Conservation (phyloP, 2,797 vertebrate species). For the Xenops minutus region DNA sequence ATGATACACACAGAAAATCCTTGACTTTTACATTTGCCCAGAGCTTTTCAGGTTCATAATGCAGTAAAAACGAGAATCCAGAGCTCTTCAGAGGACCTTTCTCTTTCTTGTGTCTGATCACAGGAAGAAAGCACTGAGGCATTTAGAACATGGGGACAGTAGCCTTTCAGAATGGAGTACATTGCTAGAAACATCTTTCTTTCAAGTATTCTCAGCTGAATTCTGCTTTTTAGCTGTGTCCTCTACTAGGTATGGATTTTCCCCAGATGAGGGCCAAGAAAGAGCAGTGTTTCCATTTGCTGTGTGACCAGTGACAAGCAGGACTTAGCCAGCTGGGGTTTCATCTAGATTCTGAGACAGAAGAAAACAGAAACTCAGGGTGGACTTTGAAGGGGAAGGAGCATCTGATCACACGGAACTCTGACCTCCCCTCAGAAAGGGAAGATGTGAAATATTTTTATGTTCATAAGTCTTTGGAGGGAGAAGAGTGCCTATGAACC, state of each 20-base stretch:
- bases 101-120: not conserved
- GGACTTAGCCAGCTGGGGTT: not conserved
- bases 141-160: not conserved
- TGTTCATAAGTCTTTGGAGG: not conserved
- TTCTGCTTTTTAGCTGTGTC: not conserved
- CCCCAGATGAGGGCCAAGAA: not conserved
- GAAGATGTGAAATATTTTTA: not conserved
- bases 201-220: not conserved
- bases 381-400: not conserved
- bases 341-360: not conserved
- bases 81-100: not conserved
- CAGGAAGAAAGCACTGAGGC: not conserved
- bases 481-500: not conserved
- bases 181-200: not conserved
- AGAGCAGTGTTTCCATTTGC: not conserved
- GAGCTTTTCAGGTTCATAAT: not conserved
- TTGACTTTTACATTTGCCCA: not conserved
- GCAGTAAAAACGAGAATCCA: not conserved
- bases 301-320: accelerated
- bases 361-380: not conserved
- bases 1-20: not conserved
- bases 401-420: not conserved
- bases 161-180: not conserved
- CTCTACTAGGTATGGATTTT: not conserved
- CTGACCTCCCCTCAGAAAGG: not conserved